A percentile compares a stretch with the other conserved stretches of the same genome.
phyloP scores from a whole-genome alignment of 2,797 vertebrate species.

The Bothrops alternatus region DNA sequence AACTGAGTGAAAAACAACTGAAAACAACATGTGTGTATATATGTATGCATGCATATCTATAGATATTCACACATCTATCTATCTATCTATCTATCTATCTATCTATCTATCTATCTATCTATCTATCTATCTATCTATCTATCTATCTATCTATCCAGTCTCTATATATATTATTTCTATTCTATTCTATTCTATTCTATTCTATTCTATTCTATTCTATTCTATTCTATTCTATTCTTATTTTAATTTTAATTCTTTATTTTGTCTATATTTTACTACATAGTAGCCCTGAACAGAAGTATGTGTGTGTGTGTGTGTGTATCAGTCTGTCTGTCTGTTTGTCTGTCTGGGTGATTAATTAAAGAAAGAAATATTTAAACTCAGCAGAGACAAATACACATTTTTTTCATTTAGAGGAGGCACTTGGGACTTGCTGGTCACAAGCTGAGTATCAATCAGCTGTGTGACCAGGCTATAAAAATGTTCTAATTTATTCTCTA shows the following conservation, averaged over 20 bases:
- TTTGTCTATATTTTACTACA: background rate
- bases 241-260: background rate
- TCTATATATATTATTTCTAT: too few relatives aligned
- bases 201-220: too few relatives aligned
- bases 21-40: background rate
- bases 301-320: background rate
- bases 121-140: too few relatives aligned
- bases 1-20: background rate
- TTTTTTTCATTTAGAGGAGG: background rate
- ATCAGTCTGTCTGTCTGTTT: background rate
- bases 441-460: background rate
- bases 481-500: conserved; percentile 1
- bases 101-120: too few relatives aligned
- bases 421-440: background rate
- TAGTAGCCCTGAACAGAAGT: background rate
- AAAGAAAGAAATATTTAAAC: background rate
- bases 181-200: too few relatives aligned
- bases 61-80: background rate
- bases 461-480: background rate
- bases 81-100: too few relatives aligned
- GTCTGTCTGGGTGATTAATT: background rate
- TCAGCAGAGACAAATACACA: background rate
- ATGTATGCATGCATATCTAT: background rate
- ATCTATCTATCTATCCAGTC: too few relatives aligned
- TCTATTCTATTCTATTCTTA: background rate